Conservation (phyloP, 2,113 vertebrate species). For the Sphyrna mokarran region DNA sequence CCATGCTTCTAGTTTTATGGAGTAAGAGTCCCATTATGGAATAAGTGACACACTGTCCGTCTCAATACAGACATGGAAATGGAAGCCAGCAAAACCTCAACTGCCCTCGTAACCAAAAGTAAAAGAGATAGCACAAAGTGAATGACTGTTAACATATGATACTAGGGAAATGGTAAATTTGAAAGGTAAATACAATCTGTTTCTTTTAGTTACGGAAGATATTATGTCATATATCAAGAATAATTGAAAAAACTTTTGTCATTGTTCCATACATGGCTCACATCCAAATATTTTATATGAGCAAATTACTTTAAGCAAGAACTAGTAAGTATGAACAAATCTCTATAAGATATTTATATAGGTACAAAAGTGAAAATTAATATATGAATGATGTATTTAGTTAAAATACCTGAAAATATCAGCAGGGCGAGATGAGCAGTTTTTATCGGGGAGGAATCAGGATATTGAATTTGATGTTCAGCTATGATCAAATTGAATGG, state of each 20-base stretch:
- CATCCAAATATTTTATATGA: not conserved
- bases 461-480: too few species aligned
- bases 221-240: not conserved
- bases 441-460: too few species aligned
- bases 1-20: not conserved
- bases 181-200: not conserved
- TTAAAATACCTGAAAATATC: not conserved
- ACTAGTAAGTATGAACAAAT: not conserved
- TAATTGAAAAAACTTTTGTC: not conserved
- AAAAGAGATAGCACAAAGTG: not conserved
- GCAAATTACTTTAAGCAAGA: not conserved
- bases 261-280: not conserved
- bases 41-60: not conserved
- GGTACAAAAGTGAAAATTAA: not conserved
- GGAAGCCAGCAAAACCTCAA: not conserved
- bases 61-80: not conserved
- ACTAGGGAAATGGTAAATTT: not conserved
- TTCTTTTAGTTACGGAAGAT: not conserved
- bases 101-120: not conserved
- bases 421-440: too few species aligned
- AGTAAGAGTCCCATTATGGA: not conserved
- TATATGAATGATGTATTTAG: not conserved
- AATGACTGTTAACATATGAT: not conserved
- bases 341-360: not conserved
- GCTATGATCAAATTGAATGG: too few species aligned